Evolutionary conservation across 92 coral and sea anemone genomes (phyloP).

Genomic region (Desmophyllum pertusum): DNA sequence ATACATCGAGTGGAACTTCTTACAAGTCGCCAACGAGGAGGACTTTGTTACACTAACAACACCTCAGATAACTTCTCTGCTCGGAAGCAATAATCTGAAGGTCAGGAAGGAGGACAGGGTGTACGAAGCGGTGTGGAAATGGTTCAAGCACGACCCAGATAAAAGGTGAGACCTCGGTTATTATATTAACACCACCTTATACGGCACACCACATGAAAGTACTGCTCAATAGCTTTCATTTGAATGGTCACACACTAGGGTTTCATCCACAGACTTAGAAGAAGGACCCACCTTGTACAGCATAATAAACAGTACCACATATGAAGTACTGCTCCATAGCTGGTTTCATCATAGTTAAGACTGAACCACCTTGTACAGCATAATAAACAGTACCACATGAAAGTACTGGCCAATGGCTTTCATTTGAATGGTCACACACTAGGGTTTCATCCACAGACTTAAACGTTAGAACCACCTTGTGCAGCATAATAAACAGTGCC

Average conservation of each 20-base stretch:
- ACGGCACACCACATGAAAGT: background rate
- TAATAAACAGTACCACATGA: no score
- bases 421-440: no score
- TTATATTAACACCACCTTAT: background rate
- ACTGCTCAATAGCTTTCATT: background rate
- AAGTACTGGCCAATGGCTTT: no score
- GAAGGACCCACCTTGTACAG: background rate
- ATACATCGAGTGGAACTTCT: slow-evolving; percentile 84
- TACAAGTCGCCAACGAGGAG: slow-evolving; percentile 51
- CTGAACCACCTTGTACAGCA: background rate
- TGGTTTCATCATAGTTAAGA: no score
- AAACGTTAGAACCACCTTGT: background rate
- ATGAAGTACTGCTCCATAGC: no score
- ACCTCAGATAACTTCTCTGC: slow-evolving; percentile 51
- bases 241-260: background rate
- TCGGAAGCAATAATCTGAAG: slow-evolving; percentile 75
- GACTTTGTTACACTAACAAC: slow-evolving; percentile 60
- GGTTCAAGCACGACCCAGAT: slow-evolving; percentile 77
- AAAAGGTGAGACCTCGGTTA: slow-evolving; percentile 40
- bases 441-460: background rate
- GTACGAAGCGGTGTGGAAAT: slow-evolving; percentile 82
- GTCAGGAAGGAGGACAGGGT: slow-evolving; percentile 76
- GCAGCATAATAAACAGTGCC: background rate
- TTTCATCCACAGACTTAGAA: background rate
- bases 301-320: no score